Evolutionary conservation across 1,140 invertebrate species (phyloP).

Genomic region (Metopolophium dirhodum): DNA sequence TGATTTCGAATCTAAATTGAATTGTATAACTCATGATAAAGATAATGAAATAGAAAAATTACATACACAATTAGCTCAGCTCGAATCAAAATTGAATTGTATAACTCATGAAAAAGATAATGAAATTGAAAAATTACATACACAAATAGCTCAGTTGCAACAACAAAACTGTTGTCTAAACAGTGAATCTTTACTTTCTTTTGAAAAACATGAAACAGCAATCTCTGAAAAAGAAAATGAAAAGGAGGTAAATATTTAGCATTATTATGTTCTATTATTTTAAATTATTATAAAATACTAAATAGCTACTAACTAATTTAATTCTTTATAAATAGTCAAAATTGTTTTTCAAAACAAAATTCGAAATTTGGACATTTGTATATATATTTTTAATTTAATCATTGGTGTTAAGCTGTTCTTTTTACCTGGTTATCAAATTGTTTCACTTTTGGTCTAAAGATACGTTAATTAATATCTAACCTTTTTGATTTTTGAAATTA

Average conservation of each 20-base stretch:
- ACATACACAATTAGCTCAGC: conserved; percentile 19
- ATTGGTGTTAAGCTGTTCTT: no score
- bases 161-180: conserved; percentile 36
- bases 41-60: conserved; percentile 54
- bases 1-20: conserved; percentile 54
- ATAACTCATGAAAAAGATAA: conserved; percentile 42
- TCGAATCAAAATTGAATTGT: conserved; percentile 47
- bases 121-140: conserved; percentile 54
- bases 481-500: neutral
- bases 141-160: conserved; percentile 18
- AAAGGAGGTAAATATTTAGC: conserved; percentile 15
- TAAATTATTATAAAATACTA: neutral
- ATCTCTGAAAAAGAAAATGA: conserved; percentile 49
- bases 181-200: conserved; percentile 48
- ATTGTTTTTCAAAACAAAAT: neutral
- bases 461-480: no score
- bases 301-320: neutral
- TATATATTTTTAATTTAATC: no score
- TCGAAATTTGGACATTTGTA: no score
- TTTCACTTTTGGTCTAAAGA: no score
- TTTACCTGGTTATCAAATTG: no score
- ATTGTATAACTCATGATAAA: conserved; percentile 26
- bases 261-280: neutral
- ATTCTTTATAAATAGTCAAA: neutral
- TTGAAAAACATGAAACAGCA: conserved; percentile 49